phyloP scores from a whole-genome alignment of 2,113 vertebrate species.

The Neogobius melanostomus region DNA sequence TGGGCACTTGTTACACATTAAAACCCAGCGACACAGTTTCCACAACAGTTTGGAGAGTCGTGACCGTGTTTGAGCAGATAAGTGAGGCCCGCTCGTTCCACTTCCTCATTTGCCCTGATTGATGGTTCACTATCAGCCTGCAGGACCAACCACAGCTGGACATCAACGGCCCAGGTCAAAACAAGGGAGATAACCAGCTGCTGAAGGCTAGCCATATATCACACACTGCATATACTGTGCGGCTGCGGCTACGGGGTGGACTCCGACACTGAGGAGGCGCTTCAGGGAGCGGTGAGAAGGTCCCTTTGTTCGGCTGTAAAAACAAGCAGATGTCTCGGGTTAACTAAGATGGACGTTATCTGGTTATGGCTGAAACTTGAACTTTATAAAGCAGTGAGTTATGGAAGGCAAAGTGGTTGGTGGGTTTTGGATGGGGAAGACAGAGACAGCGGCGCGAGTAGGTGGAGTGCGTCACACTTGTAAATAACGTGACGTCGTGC shows the following conservation, averaged over 20 bases:
- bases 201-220: constrained; percentile 36
- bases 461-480: neutral
- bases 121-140: constrained; percentile 52
- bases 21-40: constrained; percentile 7
- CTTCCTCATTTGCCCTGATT: constrained; percentile 64
- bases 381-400: neutral
- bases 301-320: constrained; percentile 27
- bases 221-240: constrained; percentile 16
- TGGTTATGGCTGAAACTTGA: constrained; percentile 13
- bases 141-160: constrained; percentile 45
- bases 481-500: neutral
- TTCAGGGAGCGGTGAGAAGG: constrained; percentile 44
- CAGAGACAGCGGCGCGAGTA: neutral
- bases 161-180: constrained; percentile 57
- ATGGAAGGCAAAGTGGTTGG: neutral
- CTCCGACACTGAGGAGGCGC: constrained; percentile 26
- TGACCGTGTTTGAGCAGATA: constrained; percentile 52
- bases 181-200: constrained; percentile 70
- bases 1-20: neutral
- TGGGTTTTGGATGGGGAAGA: neutral
- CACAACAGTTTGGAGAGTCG: constrained; percentile 8
- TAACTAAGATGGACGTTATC: constrained; percentile 21
- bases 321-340: constrained; percentile 54
- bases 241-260: neutral
- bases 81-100: constrained; percentile 34